Evolutionary conservation across 2,113 vertebrate genomes (phyloP), one percentile per base, ranked within the genome.

Genomic region (Tursiops truncatus): DNA sequence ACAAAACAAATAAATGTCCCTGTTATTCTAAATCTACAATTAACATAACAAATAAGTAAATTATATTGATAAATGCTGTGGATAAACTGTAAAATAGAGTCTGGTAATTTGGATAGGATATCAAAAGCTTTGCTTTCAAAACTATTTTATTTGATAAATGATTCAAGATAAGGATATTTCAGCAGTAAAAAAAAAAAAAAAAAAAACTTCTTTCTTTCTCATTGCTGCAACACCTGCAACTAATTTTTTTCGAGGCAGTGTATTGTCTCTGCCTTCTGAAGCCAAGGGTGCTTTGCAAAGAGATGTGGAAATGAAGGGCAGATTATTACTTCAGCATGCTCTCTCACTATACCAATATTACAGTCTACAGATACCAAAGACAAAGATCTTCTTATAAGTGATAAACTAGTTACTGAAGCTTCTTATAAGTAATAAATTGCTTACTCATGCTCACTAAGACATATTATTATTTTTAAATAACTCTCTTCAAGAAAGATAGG

Each of bases 171-270:
- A 70, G 53, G 21, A 6, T 60, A 86, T 71, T 90, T 96, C 21
- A 63, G 41, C 62, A 50, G 17, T 21, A 25, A 91, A 23, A 23
- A 70, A 67, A 85, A 17, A 36, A 36, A 36, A 36, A 56, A 18
- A 7, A 81, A 17, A 60, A 94, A 95, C 9, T 60, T 88, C 5
- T 76, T 92, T 96, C 14, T 73, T 84, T 94, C 28, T 97, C 50
- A 74, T 82, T 94, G 5, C 6, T 58, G 9, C 20, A 41, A 36
- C 53, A 77, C 6, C 10, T 14, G 20, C 21, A 58, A 58, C 38
- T 82, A 50, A 63, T 92, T 83, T 93, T 93, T 56, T 47, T 89
- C 28, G 77, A 97, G 73, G 58, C 26, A 76, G 5, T 38, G 2
- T 44, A 65, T 44, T 47, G 8, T 53, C 58, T 90, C 47, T 62